phyloP scores from a whole-genome alignment of 2,888 invertebrate genomes.

The Cinara cedri region DNA sequence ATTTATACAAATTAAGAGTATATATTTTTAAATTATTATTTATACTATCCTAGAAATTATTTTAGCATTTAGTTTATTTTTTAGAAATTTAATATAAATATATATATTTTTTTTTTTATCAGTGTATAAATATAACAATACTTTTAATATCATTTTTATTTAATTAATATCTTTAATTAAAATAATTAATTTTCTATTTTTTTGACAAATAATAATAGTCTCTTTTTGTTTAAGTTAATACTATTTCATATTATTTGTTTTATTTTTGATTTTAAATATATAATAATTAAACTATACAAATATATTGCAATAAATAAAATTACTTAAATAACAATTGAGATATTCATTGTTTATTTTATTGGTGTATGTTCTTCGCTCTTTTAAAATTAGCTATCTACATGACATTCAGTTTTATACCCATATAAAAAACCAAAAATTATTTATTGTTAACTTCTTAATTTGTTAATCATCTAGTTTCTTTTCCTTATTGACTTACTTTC shows the following conservation, averaged over 20 bases:
- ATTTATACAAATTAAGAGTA: not conserved
- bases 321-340: not conserved
- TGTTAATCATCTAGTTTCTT: too few species aligned
- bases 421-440: too few species aligned
- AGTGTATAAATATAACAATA: not conserved
- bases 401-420: too few species aligned
- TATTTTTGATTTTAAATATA: not conserved
- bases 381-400: too few species aligned
- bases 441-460: too few species aligned
- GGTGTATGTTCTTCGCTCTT: too few species aligned
- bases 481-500: too few species aligned
- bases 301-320: conserved; percentile 4
- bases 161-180: not conserved
- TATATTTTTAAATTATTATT: conserved; percentile 19
- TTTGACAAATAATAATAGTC: not conserved
- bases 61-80: conserved; percentile 6
- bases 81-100: not conserved
- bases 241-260: not conserved
- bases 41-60: conserved; percentile 32
- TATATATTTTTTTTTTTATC: not conserved
- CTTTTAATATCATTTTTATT: conserved; percentile 8
- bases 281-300: not conserved
- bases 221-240: too few species aligned
- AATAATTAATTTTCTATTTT: not conserved
- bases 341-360: too few species aligned